Evolutionary conservation across 2,797 vertebrate genomes (phyloP), one percentile per base, ranked within the genome.

Genomic region (Peromyscus attwateri): DNA sequence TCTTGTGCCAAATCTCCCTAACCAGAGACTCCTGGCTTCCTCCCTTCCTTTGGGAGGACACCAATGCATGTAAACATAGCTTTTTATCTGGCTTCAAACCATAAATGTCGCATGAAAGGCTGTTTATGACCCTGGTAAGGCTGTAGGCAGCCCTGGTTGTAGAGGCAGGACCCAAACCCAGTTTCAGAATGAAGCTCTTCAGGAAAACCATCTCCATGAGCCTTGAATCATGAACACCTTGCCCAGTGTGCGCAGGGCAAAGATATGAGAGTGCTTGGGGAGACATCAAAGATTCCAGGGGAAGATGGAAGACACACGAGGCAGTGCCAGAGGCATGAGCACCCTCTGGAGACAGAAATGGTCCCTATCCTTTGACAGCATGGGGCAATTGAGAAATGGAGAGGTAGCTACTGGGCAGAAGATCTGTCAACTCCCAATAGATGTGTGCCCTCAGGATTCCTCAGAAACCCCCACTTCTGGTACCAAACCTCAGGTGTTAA

Each of bases 31-130:
- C 9, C 40, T 43, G 81, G 37, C 60, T 31, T 64, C 37, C 1
- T 31, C 27, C 27, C 37, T 43, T 64, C 75, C 25, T 76, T 76
- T 46, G 75, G 40, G 25, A 76, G 6, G 27, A 29, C 6, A 17
- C 1, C 1, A 6, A 1, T 17, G 13, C 11, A 1, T 34, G 1
- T 79, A 12, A 13, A 4, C 6, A 19, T 2, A 9, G 3, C 1
- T 66, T 31, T 64, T 17, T 2, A 27, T 3, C n/a, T 29, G n/a
- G 27, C 21, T 70, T 43, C 27, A 73, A 75, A 43, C 34, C 40
- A 13, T 0, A 14, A 31, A n/a, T 9, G 31, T 55, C 43, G 9
- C 3, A 2, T 2, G 2, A 27, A 49, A 40, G 75, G 13, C 34
- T 31, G 0, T 49, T 49, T 7, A 25, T 52, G 64, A 85, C 2